Conservation (phyloP, 2,113 vertebrate genomes). For the Caranx ignobilis region DNA sequence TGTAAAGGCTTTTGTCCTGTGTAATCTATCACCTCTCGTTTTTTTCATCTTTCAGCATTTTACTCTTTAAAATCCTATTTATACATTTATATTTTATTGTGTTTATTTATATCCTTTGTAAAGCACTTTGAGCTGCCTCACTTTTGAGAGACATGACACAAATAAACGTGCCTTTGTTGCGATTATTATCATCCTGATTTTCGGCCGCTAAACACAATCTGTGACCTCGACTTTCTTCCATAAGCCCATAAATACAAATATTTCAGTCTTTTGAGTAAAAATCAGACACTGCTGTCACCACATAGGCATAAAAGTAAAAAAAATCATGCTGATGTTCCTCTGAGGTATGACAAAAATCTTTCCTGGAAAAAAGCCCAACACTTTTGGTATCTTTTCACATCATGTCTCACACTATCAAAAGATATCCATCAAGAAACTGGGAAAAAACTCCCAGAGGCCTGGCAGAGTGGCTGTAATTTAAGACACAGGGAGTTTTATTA, state of each 20-base stretch:
- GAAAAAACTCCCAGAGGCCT: neutral
- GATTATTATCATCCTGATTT: neutral
- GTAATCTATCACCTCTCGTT: neutral
- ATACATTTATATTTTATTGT: neutral
- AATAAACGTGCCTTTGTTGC: neutral
- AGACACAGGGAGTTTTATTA: neutral
- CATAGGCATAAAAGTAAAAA: neutral
- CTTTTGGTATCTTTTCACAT: neutral
- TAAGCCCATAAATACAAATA: neutral
- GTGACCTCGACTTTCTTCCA: too few relatives aligned
- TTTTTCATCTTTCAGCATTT: neutral
- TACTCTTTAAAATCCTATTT: neutral
- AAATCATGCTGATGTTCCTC: neutral
- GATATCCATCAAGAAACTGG: neutral
- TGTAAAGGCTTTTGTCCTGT: too few relatives aligned
- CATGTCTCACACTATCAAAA: neutral
- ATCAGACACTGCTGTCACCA: neutral
- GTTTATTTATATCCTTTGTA: neutral
- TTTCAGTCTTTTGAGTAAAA: neutral
- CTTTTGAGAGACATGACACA: neutral
- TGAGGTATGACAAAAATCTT: neutral
- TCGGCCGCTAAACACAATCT: neutral
- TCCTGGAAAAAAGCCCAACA: neutral
- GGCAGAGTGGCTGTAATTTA: neutral
- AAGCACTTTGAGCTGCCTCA: neutral